phyloP scores from a whole-genome alignment of 2,888 invertebrate genomes.

The Isotomurus palustris region DNA sequence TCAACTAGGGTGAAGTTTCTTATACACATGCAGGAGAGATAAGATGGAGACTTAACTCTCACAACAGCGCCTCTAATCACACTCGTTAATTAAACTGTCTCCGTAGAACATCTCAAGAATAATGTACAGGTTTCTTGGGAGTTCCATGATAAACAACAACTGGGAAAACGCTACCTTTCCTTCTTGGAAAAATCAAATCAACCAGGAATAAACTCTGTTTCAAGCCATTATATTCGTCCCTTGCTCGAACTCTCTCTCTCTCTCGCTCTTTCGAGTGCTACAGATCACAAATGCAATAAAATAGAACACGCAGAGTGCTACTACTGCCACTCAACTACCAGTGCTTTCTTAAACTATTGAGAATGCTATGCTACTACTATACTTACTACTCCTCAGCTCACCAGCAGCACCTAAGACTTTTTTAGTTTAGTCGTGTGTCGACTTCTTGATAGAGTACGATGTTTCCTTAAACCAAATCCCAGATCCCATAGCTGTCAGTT shows the following conservation, averaged over 20 bases:
- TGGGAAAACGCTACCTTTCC: slow-evolving; percentile 38
- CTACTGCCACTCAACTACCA: slow-evolving; percentile 10
- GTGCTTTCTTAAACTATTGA: slow-evolving; percentile 7
- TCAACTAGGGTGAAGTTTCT: too few species aligned
- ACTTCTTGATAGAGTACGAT: slow-evolving; percentile 9
- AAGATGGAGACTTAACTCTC: too few species aligned
- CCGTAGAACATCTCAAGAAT: slow-evolving; percentile 46
- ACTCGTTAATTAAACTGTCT: slow-evolving; percentile 47
- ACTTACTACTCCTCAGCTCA: slow-evolving; percentile 11
- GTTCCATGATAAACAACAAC: slow-evolving; percentile 46
- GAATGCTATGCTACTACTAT: too few species aligned
- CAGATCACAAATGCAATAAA: slow-evolving; percentile 14
- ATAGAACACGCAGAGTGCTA: slow-evolving; percentile 6
- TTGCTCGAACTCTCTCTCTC: background rate
- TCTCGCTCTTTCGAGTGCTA: background rate
- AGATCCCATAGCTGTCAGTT: slow-evolving; percentile 1
- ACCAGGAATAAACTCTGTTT: slow-evolving; percentile 26
- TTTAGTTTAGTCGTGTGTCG: slow-evolving; percentile 6
- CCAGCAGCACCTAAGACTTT: slow-evolving; percentile 1
- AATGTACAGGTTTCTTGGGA: slow-evolving; percentile 47
- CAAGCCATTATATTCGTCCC: slow-evolving; percentile 10
- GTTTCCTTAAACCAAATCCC: slow-evolving; percentile 8
- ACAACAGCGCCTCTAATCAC: slow-evolving; percentile 46
- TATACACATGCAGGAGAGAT: too few species aligned
- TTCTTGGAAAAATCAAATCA: slow-evolving; percentile 34